Evolutionary conservation across 2,888 invertebrate species (phyloP), one percentile per base, ranked within the genome.

Genomic region (Diadegma fenestrale): DNA sequence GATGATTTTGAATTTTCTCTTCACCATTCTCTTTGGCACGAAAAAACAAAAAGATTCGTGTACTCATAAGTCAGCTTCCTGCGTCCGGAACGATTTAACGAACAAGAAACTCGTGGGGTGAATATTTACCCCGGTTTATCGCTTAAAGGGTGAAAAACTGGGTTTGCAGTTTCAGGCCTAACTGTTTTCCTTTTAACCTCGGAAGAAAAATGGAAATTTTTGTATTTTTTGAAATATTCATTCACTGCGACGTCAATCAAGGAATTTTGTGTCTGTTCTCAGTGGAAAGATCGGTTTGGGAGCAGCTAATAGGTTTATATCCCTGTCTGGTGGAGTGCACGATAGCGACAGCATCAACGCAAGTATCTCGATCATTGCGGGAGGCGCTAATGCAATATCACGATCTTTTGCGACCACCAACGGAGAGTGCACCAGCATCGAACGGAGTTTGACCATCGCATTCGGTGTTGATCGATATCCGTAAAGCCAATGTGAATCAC

Each of bases 221-320:
- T 5, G 37, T 7, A 37, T 37, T 37, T 37, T 7, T 5, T 58
- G 0, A 58, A 14, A 26, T 26, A 58, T 26, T 4, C 10, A 22
- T 58, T 26, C 26, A 12, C 26, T 26, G 6, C 12, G 8, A 54
- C 3, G 54, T 4, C 17, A 22, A 58, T 58, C 2, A 58, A 14
- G 6, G 22, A 66, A 14, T 54, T 68, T n/a, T 10, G 30, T 26
- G 22, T 37, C 2, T 58, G 41, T 71, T n/a, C n/a, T 17, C 92
- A 97, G 98, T 98, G 83, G 98, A 98, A 94, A 96, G 96, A 88
- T 96, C 96, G 26, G 98, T 99, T 0, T 99, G 99, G 99, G 97
- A 98, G 92, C 98, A 99, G 92, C 94, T 99, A 80, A 99, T 99
- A 91, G 97, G 96, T 30, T 94, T 99, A 45, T 99, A 99, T 95